Evolutionary conservation across 2,113 vertebrate species (phyloP), one percentile per base, ranked within the genome.

Genomic region (Salvelinus namaycush): DNA sequence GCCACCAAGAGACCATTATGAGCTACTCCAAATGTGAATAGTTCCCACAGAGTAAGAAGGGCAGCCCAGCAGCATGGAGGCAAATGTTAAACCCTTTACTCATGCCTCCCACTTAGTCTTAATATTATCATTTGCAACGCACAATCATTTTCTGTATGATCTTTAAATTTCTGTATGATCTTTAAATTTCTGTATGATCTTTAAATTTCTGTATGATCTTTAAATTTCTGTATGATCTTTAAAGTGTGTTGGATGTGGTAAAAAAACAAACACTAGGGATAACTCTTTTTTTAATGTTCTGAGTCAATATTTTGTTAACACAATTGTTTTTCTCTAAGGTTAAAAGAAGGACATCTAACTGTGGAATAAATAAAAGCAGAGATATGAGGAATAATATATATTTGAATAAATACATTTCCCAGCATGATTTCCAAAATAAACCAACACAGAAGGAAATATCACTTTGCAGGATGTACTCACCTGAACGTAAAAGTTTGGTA

Each of bases 401-500:
- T 75, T 70, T 62, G 8, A 4, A 51, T 11, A 68, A 68, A 54
- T 4, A 72, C 0, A 39, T 31, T 54, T 59, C n/a, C 14, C 31
- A 62, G 59, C 60, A 1, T 2, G 20, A 26, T 34, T 34, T 16
- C 0, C 39, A 29, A 44, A 76, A 57, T 14, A 65, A 60, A 34
- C 34, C 11, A 26, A 82, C 12, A 68, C 13, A 66, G 59, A 67
- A 62, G 67, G 57, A 76, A 67, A 51, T 29, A 67, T 44, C 16
- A 14, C 16, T 16, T 59, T 71, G 70, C 60, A 20, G 48, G 0
- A 59, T 72, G 76, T 73, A 90, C 93, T 92, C 91, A 98, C 98
- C 89, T 99, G 98, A 44, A 98, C 96, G 76, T 99, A 99, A 92
- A 99, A 99, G 87, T 96, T 98, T 76, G 98, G 98, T 70, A 98